Percentiles rank a stretch among this genome's conserved stretches.
Evolutionary conservation across 2,113 vertebrate genomes (phyloP).

Genomic region (Trinectes maculatus): DNA sequence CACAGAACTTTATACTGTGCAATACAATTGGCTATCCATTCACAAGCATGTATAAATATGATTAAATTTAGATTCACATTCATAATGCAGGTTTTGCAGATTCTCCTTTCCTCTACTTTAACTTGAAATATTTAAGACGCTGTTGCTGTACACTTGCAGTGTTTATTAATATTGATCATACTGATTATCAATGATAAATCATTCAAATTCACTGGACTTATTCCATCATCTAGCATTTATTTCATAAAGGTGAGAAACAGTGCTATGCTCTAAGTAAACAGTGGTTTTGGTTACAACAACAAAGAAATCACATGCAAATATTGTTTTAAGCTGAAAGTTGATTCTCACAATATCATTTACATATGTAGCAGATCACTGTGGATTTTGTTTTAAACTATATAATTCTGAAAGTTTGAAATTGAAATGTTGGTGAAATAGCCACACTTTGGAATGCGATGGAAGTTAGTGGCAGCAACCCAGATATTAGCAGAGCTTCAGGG

Average conservation of each 20-base stretch:
- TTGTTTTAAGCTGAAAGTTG: too few species aligned
- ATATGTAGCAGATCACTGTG: too few species aligned
- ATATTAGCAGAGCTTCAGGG: neutral
- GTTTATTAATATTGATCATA: neutral
- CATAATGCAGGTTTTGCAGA: neutral
- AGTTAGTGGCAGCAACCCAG: neutral
- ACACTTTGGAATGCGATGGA: neutral
- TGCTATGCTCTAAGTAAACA: too few species aligned
- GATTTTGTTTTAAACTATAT: too few species aligned
- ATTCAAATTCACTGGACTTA: neutral
- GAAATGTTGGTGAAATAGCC: neutral
- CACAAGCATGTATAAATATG: neutral
- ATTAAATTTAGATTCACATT: neutral
- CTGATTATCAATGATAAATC: too few species aligned
- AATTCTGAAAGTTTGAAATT: too few species aligned
- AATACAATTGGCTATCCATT: neutral
- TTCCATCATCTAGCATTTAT: neutral
- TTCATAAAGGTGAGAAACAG: too few species aligned
- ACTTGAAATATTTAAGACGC: neutral
- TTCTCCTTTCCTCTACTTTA: slow-evolving; percentile 1
- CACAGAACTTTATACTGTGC: neutral
- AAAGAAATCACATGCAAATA: neutral
- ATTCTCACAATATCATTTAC: neutral
- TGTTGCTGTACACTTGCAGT: neutral
- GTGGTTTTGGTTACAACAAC: too few species aligned